Conservation (phyloP, 2,888 invertebrate genomes). For the Camptogramma bilineatum region DNA sequence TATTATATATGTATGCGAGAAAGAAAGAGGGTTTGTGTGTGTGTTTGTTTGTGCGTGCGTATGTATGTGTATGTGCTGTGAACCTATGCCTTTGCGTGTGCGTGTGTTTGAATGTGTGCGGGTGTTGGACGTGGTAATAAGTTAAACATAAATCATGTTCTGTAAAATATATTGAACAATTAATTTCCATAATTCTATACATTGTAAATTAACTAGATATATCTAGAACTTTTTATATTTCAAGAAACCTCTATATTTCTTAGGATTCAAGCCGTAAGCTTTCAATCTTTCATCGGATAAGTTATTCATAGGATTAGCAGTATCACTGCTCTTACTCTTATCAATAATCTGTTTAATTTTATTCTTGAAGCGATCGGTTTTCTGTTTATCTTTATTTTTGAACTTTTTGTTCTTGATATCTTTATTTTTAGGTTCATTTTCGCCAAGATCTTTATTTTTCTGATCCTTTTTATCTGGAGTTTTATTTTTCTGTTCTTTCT, state of each 20-base stretch:
- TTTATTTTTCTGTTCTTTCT: constrained; percentile 29
- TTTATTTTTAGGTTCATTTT: constrained; percentile 32
- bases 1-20: too few species aligned
- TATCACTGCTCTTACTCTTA: constrained; percentile 52
- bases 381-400: constrained; percentile 50
- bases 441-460: constrained; percentile 34
- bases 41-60: too few species aligned
- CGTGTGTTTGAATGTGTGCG: too few species aligned
- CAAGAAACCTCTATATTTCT: constrained; percentile 92
- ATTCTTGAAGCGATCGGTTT: constrained; percentile 45
- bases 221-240: constrained; percentile 86
- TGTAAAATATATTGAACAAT: not conserved
- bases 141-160: not conserved
- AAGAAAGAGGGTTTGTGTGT: too few species aligned
- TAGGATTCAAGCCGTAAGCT: constrained; percentile 97
- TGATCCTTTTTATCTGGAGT: constrained; percentile 41
- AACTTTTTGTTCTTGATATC: constrained; percentile 51
- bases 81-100: too few species aligned
- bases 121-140: too few species aligned
- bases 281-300: constrained; percentile 92
- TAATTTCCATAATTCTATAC: constrained; percentile 10
- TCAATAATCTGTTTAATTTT: constrained; percentile 52
- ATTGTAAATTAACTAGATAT: constrained; percentile 9
- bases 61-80: too few species aligned
- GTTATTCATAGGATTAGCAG: constrained; percentile 66